These are phyloP conservation scores for Mystacides longicornis DNA, from an alignment of 2,888 invertebrate genomes.

Conservation along the genomic window DNA sequence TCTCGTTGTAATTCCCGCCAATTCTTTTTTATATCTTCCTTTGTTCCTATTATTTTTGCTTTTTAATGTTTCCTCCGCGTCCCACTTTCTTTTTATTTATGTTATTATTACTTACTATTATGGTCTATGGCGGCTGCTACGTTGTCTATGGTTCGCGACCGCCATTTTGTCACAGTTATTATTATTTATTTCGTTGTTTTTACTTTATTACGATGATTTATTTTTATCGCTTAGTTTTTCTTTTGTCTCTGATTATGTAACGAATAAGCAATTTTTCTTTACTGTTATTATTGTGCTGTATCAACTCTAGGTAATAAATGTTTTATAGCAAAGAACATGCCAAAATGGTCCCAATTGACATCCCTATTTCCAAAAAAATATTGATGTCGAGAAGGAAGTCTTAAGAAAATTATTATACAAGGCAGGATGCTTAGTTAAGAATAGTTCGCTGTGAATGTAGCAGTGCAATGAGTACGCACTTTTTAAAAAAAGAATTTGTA, in stretches of 20 bases:
- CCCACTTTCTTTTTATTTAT: not conserved
- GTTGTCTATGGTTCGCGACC: conserved; percentile 9
- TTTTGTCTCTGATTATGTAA: conserved; percentile 10
- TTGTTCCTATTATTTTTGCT: conserved; percentile 18
- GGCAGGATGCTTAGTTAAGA: too few relatives aligned
- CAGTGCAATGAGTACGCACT: too few relatives aligned
- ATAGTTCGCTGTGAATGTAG: too few relatives aligned
- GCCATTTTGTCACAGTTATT: conserved; percentile 13
- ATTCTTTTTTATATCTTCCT: conserved; percentile 24
- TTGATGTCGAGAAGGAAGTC: too few relatives aligned
- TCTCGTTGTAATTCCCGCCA: conserved; percentile 6
- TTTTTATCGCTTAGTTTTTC: conserved; percentile 19
- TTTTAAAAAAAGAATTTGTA: too few relatives aligned
- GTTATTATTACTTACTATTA: not conserved
- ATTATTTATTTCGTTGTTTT: conserved; percentile 16
- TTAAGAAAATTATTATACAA: too few relatives aligned
- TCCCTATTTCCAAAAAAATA: too few relatives aligned
- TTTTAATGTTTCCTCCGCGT: conserved; percentile 10
- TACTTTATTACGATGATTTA: conserved; percentile 26
- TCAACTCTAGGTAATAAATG: too few relatives aligned
- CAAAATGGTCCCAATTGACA: too few relatives aligned
- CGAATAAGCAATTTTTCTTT: too few relatives aligned
- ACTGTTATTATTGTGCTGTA: too few relatives aligned
- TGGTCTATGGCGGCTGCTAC: not conserved
- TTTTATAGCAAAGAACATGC: too few relatives aligned